These are phyloP conservation scores for Brachyhypopomus gauderio DNA, from an alignment of 2,113 vertebrate species.

Conservation along the genomic window DNA sequence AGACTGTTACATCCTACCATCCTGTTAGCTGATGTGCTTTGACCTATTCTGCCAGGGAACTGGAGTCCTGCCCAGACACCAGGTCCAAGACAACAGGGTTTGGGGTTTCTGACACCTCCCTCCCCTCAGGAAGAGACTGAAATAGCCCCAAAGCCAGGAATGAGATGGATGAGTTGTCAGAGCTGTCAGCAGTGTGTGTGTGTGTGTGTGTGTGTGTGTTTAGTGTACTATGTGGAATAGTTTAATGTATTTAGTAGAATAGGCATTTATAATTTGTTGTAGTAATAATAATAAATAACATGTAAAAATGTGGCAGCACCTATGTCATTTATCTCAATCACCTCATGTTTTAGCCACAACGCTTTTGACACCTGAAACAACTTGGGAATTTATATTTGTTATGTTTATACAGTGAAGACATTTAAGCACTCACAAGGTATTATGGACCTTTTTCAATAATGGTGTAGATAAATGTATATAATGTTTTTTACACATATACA, in stretches of 20 bases:
- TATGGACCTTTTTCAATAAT: background rate
- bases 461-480: too few relatives aligned
- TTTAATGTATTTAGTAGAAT: too few relatives aligned
- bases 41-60: slow-evolving; percentile 33
- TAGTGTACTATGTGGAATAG: background rate
- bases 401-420: background rate
- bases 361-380: too few relatives aligned
- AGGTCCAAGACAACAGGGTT: slow-evolving; percentile 21
- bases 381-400: too few relatives aligned
- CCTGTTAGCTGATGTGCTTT: background rate
- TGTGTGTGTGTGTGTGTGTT: slow-evolving; percentile 27
- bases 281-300: too few relatives aligned
- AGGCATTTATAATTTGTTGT: too few relatives aligned
- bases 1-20: too few relatives aligned
- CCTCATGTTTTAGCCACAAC: too few relatives aligned
- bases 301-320: too few relatives aligned
- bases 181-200: slow-evolving; percentile 7
- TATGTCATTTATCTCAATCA: too few relatives aligned
- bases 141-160: slow-evolving; percentile 40
- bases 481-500: too few relatives aligned
- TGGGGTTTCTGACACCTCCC: slow-evolving; percentile 37
- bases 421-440: background rate
- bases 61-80: slow-evolving; percentile 34
- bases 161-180: slow-evolving; percentile 35
- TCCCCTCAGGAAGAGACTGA: slow-evolving; percentile 43